Conservation (phyloP, 2,888 invertebrate genomes). For the Cheilosia scutellata region DNA sequence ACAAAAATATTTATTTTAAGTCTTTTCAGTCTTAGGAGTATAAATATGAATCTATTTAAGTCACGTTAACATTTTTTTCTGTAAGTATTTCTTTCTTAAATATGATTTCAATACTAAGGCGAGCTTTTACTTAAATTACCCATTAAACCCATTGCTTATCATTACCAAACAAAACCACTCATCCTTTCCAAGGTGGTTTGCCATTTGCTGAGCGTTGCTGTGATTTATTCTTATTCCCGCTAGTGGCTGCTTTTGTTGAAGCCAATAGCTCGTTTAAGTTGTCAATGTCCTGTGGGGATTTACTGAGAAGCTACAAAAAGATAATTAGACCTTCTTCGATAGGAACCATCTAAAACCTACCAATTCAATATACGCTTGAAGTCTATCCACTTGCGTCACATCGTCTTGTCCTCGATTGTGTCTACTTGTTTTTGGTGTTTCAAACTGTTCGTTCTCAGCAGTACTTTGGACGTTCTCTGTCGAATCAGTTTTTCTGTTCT, state of each 20-base stretch:
- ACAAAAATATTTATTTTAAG: conserved; percentile 57
- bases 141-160: conserved; percentile 18
- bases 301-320: conserved; percentile 85
- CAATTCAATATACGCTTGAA: conserved; percentile 83
- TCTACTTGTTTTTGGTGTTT: conserved; percentile 82
- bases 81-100: conserved; percentile 34
- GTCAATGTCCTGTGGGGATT: conserved; percentile 84
- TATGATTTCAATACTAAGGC: neutral
- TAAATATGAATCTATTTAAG: neutral
- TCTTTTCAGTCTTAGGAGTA: conserved; percentile 54
- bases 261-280: conserved; percentile 81
- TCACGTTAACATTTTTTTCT: conserved; percentile 3
- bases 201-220: conserved; percentile 74
- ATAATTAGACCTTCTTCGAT: neutral
- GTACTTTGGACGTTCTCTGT: conserved; percentile 73
- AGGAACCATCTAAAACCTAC: conserved; percentile 71
- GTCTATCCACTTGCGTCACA: conserved; percentile 79
- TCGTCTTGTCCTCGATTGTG: conserved; percentile 78
- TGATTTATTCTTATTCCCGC: conserved; percentile 75
- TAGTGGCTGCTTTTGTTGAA: conserved; percentile 76
- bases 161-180: neutral
- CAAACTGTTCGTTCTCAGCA: conserved; percentile 80
- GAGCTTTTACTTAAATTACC: conserved; percentile 18
- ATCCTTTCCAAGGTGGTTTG: conserved; percentile 82
- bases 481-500: conserved; percentile 73